phyloP scores from a whole-genome alignment of 1,140 invertebrate genomes.

The Magallana angulata region DNA sequence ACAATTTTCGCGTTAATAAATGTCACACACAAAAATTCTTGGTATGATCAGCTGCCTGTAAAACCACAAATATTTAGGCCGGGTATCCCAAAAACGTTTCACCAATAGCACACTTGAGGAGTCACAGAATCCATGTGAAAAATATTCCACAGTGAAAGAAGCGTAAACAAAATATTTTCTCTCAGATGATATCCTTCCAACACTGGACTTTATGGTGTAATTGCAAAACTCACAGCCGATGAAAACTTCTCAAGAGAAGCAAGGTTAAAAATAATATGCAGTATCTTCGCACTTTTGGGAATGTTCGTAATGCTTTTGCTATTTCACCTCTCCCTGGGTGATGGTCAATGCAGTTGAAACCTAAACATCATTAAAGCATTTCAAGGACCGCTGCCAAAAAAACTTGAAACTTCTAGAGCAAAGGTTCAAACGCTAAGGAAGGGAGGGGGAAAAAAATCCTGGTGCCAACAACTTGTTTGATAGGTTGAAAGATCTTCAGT shows the following conservation, averaged over 20 bases:
- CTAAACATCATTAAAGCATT: slow-evolving; percentile 34
- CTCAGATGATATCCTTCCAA: too few relatives aligned
- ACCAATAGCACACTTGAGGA: too few relatives aligned
- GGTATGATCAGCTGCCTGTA: too few relatives aligned
- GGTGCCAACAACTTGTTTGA: slow-evolving; percentile 24
- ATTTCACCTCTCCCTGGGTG: not conserved
- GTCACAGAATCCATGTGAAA: too few relatives aligned
- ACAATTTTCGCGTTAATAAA: not conserved
- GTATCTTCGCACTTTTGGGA: not conserved
- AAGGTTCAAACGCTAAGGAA: not conserved
- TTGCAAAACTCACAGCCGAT: not conserved
- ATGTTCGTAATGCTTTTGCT: not conserved
- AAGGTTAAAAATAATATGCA: not conserved
- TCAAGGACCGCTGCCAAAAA: slow-evolving; percentile 20
- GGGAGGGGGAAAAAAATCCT: not conserved
- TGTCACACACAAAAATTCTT: too few relatives aligned
- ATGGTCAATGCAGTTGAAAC: slow-evolving; percentile 11
- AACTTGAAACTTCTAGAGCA: slow-evolving; percentile 3
- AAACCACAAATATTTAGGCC: too few relatives aligned
- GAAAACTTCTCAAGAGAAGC: not conserved
- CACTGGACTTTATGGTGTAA: not conserved
- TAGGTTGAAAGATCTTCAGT: slow-evolving; percentile 26
- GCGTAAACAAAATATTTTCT: too few relatives aligned
- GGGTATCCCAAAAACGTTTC: too few relatives aligned
- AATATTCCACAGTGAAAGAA: too few relatives aligned